Percentiles rank a stretch among this genome's conserved stretches.
Conservation (phyloP, 2,113 vertebrate species). For the Nanger granti region DNA sequence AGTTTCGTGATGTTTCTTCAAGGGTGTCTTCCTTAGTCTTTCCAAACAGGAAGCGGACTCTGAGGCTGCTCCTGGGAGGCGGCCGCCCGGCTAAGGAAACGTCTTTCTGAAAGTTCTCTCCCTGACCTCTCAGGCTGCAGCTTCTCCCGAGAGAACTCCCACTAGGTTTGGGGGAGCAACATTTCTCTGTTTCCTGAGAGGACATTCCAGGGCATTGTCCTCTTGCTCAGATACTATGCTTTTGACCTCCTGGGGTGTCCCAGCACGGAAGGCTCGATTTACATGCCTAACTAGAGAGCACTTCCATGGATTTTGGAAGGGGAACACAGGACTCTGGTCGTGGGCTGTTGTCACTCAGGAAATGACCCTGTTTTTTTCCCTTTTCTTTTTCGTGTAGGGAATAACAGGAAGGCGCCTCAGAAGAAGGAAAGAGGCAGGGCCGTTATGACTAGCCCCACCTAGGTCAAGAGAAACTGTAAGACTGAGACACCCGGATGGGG, state of each 20-base stretch:
- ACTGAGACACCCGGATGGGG: background rate
- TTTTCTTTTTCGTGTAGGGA: background rate
- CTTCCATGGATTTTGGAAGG: background rate
- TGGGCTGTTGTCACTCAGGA: background rate
- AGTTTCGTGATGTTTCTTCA: background rate
- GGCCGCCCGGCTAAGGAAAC: accelerated
- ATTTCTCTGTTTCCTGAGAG: background rate
- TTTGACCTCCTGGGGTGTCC: background rate
- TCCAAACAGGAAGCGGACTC: background rate
- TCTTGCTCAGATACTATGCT: accelerated
- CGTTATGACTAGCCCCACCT: background rate
- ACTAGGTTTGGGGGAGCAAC: background rate
- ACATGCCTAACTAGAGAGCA: background rate
- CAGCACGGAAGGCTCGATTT: background rate
- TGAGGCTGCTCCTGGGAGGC: accelerated
- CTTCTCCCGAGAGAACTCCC: background rate
- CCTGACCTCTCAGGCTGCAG: background rate
- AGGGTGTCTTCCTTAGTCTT: background rate
- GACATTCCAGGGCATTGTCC: background rate
- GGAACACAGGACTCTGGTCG: background rate
- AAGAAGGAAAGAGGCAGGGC: background rate
- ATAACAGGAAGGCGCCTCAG: background rate
- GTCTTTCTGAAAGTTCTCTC: background rate
- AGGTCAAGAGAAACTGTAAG: background rate
- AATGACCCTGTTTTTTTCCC: background rate